Evolutionary conservation across 2,888 invertebrate genomes (phyloP).

Genomic region (Eumerus sabulonum): DNA sequence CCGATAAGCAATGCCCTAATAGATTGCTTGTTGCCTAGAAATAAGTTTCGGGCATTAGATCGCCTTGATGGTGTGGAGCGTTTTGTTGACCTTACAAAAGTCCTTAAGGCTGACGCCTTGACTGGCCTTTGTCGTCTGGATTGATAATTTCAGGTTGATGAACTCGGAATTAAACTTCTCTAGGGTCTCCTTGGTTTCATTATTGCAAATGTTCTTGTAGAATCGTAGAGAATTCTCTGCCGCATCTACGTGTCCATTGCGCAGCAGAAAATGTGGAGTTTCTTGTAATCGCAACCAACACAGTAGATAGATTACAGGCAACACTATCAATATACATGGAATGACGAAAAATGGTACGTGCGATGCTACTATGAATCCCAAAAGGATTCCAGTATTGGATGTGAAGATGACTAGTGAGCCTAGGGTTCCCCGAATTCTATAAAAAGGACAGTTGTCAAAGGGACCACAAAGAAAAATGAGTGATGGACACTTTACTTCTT

Average conservation of each 20-base stretch:
- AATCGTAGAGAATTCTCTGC: slow-evolving; percentile 74
- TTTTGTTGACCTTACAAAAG: slow-evolving; percentile 71
- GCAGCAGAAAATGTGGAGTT: slow-evolving; percentile 74
- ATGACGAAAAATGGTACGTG: slow-evolving; percentile 74
- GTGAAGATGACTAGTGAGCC: slow-evolving; percentile 75
- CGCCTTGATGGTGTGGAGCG: too few relatives aligned
- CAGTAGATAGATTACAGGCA: slow-evolving; percentile 73
- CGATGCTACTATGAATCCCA: slow-evolving; percentile 74
- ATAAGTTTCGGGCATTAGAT: too few relatives aligned
- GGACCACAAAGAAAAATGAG: neutral
- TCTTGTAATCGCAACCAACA: slow-evolving; percentile 73
- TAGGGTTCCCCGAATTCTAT: slow-evolving; percentile 75
- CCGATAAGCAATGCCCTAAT: slow-evolving; percentile 72
- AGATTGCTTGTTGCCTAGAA: slow-evolving; percentile 72
- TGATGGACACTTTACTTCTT: slow-evolving; percentile 70
- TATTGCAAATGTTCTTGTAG: slow-evolving; percentile 71
- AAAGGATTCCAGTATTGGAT: slow-evolving; percentile 74
- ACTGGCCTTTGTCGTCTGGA: slow-evolving; percentile 61
- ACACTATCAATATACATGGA: slow-evolving; percentile 72
- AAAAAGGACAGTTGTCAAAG: slow-evolving; percentile 1
- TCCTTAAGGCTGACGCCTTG: slow-evolving; percentile 70
- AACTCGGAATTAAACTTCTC: slow-evolving; percentile 70
- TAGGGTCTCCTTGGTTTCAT: slow-evolving; percentile 69
- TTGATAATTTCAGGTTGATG: slow-evolving; percentile 70
- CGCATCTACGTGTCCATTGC: slow-evolving; percentile 63